Evolutionary conservation across 2,888 invertebrate genomes (phyloP).

Genomic region (Tetragonula carbonaria): DNA sequence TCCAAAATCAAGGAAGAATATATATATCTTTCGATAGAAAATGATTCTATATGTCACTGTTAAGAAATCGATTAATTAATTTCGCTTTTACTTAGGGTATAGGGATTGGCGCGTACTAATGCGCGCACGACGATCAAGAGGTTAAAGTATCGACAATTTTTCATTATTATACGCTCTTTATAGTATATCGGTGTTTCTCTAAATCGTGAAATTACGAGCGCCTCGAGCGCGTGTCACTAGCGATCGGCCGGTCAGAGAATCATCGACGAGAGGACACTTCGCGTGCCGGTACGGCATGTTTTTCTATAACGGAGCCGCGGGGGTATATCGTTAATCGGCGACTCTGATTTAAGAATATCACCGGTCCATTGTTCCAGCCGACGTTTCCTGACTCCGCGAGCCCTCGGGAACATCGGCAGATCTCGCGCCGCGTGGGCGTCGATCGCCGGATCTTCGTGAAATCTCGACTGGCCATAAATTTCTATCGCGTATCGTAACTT

Average conservation of each 20-base stretch:
- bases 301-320: conserved; percentile 41
- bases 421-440: conserved; percentile 52
- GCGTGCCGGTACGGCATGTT: conserved; percentile 29
- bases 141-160: too few relatives aligned
- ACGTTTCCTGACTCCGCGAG: conserved; percentile 53
- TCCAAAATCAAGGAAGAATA: too few relatives aligned
- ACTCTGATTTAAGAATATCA: conserved; percentile 56
- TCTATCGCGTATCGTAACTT: conserved; percentile 39
- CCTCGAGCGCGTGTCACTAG: background rate
- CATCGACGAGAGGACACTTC: background rate
- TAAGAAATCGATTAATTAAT: too few relatives aligned
- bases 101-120: too few relatives aligned
- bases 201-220: background rate
- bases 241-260: conserved; percentile 11
- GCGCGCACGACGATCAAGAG: too few relatives aligned
- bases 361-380: conserved; percentile 55
- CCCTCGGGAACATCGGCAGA: conserved; percentile 41
- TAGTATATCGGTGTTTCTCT: background rate
- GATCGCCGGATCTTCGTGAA: conserved; percentile 45
- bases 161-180: too few relatives aligned
- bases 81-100: too few relatives aligned
- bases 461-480: conserved; percentile 45
- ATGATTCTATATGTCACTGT: too few relatives aligned
- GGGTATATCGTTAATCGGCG: conserved; percentile 57
- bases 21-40: too few relatives aligned